These are phyloP conservation scores for Myotis vivesi DNA, from an alignment of 2,797 vertebrate genomes.

Conservation along the genomic window DNA sequence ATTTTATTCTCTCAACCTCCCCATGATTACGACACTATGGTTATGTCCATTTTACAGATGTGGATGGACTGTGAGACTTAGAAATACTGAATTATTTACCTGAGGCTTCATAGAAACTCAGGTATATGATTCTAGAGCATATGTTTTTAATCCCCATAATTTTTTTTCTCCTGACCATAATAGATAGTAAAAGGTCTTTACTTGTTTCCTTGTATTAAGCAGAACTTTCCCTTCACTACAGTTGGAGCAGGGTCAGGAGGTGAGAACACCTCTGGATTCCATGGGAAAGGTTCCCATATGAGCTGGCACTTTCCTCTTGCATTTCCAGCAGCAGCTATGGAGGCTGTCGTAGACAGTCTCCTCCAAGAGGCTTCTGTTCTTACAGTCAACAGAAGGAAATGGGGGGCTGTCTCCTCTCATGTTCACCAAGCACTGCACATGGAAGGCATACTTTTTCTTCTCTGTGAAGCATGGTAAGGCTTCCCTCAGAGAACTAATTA, in stretches of 20 bases:
- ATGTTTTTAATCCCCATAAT: background rate
- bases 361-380: background rate
- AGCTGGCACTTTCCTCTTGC: background rate
- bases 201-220: background rate
- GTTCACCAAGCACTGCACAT: background rate
- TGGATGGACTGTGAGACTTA: background rate
- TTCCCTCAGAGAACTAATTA: background rate
- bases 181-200: background rate
- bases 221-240: background rate
- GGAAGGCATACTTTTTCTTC: background rate
- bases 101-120: background rate
- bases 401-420: background rate
- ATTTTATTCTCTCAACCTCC: background rate
- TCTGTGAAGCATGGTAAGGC: background rate
- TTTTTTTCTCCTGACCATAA: background rate
- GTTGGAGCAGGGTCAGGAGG: background rate
- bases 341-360: background rate
- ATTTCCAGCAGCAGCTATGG: background rate
- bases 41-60: background rate
- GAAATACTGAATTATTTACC: background rate
- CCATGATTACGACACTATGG: background rate
- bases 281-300: background rate
- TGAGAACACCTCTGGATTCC: background rate
- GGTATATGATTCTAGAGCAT: background rate
- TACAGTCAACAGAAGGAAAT: background rate